A percentile compares a stretch with the other conserved stretches of the same genome.
Evolutionary conservation across 2,113 vertebrate genomes (phyloP).

Genomic region (Nibea albiflora): DNA sequence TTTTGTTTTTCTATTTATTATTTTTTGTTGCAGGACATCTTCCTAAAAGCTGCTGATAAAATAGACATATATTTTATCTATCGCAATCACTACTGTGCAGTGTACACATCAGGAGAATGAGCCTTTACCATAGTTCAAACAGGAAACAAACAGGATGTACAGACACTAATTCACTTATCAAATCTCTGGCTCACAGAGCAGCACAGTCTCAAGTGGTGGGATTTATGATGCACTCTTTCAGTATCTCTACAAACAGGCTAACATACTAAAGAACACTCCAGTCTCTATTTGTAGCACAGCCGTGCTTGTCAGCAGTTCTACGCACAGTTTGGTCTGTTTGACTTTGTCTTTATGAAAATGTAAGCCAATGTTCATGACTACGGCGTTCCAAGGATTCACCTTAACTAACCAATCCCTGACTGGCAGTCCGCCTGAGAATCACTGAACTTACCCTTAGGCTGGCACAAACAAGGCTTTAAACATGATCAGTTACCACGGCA

Average conservation of each 20-base stretch:
- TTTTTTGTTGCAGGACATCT: neutral
- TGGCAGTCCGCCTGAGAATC: slow-evolving; percentile 17
- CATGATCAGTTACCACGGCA: slow-evolving; percentile 43
- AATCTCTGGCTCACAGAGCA: slow-evolving; percentile 4
- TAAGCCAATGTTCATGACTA: neutral
- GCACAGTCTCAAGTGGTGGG: slow-evolving; percentile 25
- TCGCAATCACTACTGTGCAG: neutral
- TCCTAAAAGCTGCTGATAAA: neutral
- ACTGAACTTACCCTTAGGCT: slow-evolving; percentile 5
- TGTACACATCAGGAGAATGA: neutral
- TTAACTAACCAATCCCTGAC: slow-evolving; percentile 20
- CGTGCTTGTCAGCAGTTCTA: neutral
- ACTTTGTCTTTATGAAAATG: slow-evolving; percentile 3
- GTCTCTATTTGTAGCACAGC: neutral
- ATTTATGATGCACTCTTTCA: slow-evolving; percentile 22
- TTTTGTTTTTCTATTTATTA: neutral
- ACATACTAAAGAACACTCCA: neutral
- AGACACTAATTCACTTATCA: slow-evolving; percentile 43
- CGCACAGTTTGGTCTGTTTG: neutral
- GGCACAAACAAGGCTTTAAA: slow-evolving; percentile 39
- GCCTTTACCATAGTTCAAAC: neutral
- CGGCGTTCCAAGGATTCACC: neutral
- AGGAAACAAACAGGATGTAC: slow-evolving; percentile 26
- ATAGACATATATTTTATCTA: neutral
- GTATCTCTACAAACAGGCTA: neutral